Conservation (phyloP, 2,888 invertebrate species). For the Acanthopleura granulata region DNA sequence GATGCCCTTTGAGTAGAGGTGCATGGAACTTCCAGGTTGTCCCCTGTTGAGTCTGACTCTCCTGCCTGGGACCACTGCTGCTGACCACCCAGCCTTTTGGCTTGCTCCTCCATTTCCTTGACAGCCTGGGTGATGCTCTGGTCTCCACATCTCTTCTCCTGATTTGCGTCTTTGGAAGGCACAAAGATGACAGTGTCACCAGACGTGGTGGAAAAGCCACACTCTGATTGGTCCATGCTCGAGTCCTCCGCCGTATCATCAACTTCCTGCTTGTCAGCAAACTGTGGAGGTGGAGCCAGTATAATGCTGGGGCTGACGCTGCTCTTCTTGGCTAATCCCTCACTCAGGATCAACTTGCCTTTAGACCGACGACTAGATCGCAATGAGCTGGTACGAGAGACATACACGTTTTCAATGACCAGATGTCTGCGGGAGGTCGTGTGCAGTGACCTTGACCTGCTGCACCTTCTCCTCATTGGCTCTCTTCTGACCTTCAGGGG, state of each 20-base stretch:
- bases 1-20: neutral
- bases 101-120: neutral
- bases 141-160: slow-evolving; percentile 12
- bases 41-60: neutral
- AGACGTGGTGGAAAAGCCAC: slow-evolving; percentile 43
- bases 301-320: neutral
- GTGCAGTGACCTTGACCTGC: neutral
- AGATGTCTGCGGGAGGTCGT: neutral
- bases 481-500: neutral
- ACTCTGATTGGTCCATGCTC: slow-evolving; percentile 36
- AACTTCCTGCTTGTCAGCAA: neutral
- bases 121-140: neutral
- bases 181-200: slow-evolving; percentile 41
- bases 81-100: neutral
- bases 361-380: neutral
- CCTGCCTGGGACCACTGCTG: neutral
- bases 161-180: slow-evolving; percentile 22
- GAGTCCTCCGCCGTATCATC: slow-evolving; percentile 19
- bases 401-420: neutral
- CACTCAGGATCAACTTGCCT: neutral
- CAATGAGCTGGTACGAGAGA: neutral
- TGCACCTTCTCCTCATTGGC: neutral
- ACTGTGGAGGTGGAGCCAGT: neutral
- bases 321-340: neutral
- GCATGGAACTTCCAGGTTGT: neutral